Evolutionary conservation across 2,797 vertebrate genomes (phyloP).

Genomic region (Cephalopachus bancanus): DNA sequence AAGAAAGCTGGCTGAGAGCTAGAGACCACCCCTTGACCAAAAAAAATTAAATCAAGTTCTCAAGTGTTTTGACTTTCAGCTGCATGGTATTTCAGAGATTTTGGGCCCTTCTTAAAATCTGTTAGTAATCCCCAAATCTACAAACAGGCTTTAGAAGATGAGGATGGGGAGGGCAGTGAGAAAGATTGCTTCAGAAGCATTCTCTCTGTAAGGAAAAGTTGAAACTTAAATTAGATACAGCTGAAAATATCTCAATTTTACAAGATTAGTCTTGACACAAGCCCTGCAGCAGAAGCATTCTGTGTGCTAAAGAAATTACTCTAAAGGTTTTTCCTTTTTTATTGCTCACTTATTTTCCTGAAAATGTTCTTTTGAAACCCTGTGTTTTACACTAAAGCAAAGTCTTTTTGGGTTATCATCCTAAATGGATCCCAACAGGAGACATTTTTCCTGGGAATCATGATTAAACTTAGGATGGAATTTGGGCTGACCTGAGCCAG

Average conservation of each 20-base stretch:
- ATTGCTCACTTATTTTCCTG: slow-evolving; percentile 84
- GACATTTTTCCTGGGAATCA: slow-evolving; percentile 56
- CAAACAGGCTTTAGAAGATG: slow-evolving; percentile 73
- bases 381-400: slow-evolving; percentile 67
- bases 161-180: slow-evolving; percentile 39
- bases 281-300: slow-evolving; percentile 84
- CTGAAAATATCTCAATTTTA: slow-evolving; percentile 90
- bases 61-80: slow-evolving; percentile 57
- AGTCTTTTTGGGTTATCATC: slow-evolving; percentile 70
- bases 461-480: slow-evolving; percentile 10
- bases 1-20: slow-evolving; percentile 42
- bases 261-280: slow-evolving; percentile 87
- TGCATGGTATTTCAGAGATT: slow-evolving; percentile 67
- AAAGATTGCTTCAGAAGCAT: slow-evolving; percentile 82
- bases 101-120: slow-evolving; percentile 80
- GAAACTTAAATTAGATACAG: slow-evolving; percentile 85
- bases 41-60: slow-evolving; percentile 35
- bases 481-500: not conserved
- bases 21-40: slow-evolving; percentile 47
- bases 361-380: slow-evolving; percentile 81
- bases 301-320: slow-evolving; percentile 84
- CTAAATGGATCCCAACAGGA: slow-evolving; percentile 72
- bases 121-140: slow-evolving; percentile 82
- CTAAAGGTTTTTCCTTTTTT: slow-evolving; percentile 82
- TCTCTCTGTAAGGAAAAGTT: slow-evolving; percentile 81